A percentile compares a stretch with the other conserved stretches of the same genome.
Evolutionary conservation across 2,797 vertebrate species (phyloP).

Genomic region (Sebastes itinus): DNA sequence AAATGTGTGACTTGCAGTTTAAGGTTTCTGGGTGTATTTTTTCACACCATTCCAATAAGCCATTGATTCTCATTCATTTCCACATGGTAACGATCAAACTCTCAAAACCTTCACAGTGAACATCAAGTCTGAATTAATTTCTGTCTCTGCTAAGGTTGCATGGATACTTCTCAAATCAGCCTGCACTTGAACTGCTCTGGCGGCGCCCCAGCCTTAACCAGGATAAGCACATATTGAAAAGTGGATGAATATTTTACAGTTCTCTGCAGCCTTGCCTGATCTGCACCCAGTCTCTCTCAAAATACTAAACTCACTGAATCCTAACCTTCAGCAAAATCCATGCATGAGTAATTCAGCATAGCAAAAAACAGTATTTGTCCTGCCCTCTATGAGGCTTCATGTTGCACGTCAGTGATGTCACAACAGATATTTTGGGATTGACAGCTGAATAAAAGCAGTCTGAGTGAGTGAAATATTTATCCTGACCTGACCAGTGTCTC

Average conservation of each 20-base stretch:
- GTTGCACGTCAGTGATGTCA: background rate
- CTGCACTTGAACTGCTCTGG: background rate
- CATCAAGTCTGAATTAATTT: background rate
- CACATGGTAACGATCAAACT: background rate
- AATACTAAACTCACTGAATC: background rate
- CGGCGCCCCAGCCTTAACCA: background rate
- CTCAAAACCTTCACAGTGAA: background rate
- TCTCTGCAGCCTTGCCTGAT: background rate
- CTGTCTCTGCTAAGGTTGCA: background rate
- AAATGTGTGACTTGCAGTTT: background rate
- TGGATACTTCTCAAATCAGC: background rate
- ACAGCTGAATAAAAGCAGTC: background rate
- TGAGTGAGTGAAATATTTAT: slow-evolving; percentile 36
- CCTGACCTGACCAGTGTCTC: background rate
- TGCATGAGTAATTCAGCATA: slow-evolving; percentile 1
- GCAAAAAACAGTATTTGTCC: background rate
- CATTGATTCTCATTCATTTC: background rate
- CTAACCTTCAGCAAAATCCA: background rate
- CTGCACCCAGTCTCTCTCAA: background rate
- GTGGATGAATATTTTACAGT: background rate
- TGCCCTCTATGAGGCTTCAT: background rate
- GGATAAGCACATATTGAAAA: background rate
- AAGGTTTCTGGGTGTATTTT: background rate
- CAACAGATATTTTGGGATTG: background rate
- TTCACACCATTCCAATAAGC: background rate